phyloP scores from a whole-genome alignment of 2,888 invertebrate species.

The Brachycybe producta region DNA sequence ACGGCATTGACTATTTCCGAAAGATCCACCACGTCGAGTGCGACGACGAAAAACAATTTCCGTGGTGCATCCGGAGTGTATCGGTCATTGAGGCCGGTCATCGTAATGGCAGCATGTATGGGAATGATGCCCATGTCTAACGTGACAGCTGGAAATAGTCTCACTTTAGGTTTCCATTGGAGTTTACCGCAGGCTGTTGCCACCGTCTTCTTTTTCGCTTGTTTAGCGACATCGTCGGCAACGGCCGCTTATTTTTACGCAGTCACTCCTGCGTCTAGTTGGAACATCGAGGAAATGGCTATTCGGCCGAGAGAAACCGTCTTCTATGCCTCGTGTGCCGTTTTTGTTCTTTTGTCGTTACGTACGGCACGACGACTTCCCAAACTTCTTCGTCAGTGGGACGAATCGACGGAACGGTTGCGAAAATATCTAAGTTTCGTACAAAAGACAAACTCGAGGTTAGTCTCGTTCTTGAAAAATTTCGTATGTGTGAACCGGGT shows the following conservation, averaged over 20 bases:
- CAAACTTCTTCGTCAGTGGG: neutral
- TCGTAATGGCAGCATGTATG: neutral
- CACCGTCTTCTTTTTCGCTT: neutral
- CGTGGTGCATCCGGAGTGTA: too few relatives aligned
- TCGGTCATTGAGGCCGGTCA: neutral
- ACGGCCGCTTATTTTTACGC: neutral
- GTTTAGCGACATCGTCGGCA: neutral
- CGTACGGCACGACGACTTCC: neutral
- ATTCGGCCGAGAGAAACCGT: constrained; percentile 8
- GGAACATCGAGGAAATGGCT: constrained; percentile 1
- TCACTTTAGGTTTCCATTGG: constrained; percentile 1
- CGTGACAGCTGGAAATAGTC: neutral
- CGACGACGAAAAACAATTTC: too few relatives aligned
- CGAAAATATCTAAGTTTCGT: neutral
- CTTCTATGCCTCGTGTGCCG: neutral
- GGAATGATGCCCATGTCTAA: constrained; percentile 8
- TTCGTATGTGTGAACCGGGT: too few relatives aligned
- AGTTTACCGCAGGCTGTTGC: neutral
- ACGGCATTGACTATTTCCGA: too few relatives aligned
- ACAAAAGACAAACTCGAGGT: too few relatives aligned
- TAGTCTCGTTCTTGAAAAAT: too few relatives aligned
- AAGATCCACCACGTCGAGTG: too few relatives aligned
- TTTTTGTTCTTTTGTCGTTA: constrained; percentile 2
- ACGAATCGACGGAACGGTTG: neutral
- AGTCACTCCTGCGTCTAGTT: neutral